Evolutionary conservation across 2,888 invertebrate species (phyloP).

Genomic region (Masnerella sp.): DNA sequence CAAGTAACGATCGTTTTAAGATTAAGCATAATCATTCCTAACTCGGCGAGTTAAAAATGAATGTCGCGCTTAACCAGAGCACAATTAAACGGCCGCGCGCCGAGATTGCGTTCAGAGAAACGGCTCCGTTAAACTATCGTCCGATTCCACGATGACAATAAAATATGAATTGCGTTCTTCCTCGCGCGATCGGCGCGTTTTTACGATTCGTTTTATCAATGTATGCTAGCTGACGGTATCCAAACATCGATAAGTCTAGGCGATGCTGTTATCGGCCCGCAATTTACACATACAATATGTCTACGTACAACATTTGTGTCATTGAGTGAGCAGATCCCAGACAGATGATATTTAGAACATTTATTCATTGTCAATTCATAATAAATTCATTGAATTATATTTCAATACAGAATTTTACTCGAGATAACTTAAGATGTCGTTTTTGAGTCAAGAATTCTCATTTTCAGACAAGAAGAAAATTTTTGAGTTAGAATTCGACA

Average conservation of each 20-base stretch:
- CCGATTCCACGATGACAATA: conserved; percentile 57
- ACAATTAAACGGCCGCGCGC: conserved; percentile 27
- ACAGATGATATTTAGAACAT: too few relatives aligned
- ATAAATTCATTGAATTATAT: too few relatives aligned
- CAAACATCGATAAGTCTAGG: conserved; percentile 41
- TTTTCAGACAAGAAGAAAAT: too few relatives aligned
- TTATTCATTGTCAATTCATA: too few relatives aligned
- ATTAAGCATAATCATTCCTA: conserved; percentile 43
- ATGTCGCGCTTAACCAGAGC: conserved; percentile 17
- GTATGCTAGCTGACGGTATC: conserved; percentile 45
- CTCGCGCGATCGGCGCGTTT: conserved; percentile 40
- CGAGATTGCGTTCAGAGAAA: conserved; percentile 15
- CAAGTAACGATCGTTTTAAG: conserved; percentile 23
- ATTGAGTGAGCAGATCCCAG: conserved; percentile 38
- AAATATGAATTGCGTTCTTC: conserved; percentile 55
- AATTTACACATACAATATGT: conserved; percentile 26
- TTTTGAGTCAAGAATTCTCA: too few relatives aligned
- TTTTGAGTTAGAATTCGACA: too few relatives aligned
- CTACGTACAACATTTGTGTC: conserved; percentile 49
- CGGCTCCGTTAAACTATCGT: conserved; percentile 54
- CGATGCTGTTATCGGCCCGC: conserved; percentile 29
- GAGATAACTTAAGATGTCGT: too few relatives aligned
- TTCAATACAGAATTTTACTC: too few relatives aligned
- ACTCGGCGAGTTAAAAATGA: conserved; percentile 18
- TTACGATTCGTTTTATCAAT: conserved; percentile 60